phyloP scores from a whole-genome alignment of 1,140 invertebrate species.

The Eulimnadia texana region DNA sequence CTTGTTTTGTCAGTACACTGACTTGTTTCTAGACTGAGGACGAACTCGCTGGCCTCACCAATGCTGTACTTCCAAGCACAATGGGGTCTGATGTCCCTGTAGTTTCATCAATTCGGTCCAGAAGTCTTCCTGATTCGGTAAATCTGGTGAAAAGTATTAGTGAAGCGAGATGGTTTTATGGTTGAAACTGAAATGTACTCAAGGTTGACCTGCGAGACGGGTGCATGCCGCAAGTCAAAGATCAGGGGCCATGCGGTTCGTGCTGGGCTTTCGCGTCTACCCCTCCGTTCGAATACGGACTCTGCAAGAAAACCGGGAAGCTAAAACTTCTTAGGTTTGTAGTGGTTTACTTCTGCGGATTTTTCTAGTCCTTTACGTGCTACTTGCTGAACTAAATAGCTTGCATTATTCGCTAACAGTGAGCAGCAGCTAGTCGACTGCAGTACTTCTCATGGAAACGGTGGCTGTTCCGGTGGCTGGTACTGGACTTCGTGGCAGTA shows the following conservation, averaged over 20 bases:
- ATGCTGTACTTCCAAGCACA: too few relatives aligned
- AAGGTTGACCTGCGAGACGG: conserved; percentile 6
- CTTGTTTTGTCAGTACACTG: too few relatives aligned
- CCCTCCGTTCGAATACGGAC: neutral
- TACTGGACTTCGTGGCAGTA: conserved; percentile 8
- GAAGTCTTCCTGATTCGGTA: neutral
- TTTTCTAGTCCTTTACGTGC: neutral
- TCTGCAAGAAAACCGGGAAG: conserved; percentile 16
- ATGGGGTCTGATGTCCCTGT: too few relatives aligned
- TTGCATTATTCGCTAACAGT: neutral
- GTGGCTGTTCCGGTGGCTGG: conserved; percentile 11
- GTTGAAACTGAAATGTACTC: neutral
- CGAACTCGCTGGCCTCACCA: too few relatives aligned
- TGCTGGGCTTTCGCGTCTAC: conserved; percentile 13
- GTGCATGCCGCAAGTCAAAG: conserved; percentile 14
- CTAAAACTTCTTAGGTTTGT: conserved; percentile 21
- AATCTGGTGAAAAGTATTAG: too few relatives aligned
- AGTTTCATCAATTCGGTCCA: too few relatives aligned
- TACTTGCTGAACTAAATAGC: neutral
- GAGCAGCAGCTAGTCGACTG: conserved; percentile 16
- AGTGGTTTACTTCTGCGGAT: neutral
- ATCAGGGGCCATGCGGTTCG: conserved; percentile 11
- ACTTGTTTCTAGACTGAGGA: too few relatives aligned
- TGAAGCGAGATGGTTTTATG: too few relatives aligned
- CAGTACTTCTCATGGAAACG: conserved; percentile 25